Base-by-base conservation (phyloP, 2,888 invertebrate genomes). In the Eupithecia abbreviata region DNA sequence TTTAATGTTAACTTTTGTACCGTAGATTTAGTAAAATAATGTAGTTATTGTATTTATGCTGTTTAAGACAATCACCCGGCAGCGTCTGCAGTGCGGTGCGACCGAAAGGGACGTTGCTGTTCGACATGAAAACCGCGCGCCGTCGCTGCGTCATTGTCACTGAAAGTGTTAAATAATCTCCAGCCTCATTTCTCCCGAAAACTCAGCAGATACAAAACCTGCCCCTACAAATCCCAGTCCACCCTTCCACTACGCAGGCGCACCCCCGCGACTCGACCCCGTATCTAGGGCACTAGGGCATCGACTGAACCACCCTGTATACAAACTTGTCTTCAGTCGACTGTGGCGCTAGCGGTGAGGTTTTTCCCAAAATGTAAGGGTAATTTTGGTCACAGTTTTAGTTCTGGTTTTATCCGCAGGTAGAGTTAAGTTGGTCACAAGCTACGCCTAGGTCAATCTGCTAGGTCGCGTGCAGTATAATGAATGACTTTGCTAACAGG, bases 271-370 rank as follows among this genome's bases (percentile, higher is more conserved):
- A 45, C 41, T 6, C 12, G 71, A 68, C 79, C 82, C 77, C 83
- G 84, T 83, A 93, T 89, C 83, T 92, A 84, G 93, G 94, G 84
- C 91, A 94, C 86, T 93, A 78, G 93, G 93, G 86, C 93, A 93
- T 90, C 93, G 91, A 91, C 92, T 90, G 89, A 43, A 68, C 47
- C 69, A 69, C 30, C 69, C 47, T 86, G 85, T 86, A 68, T 43
- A 68, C 67, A 68, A 68, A 68, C n/a, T n/a, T 68, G 9, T 7
- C 10, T 68, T 9, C 67, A n/a, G 45, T 45, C 10, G 45, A 43
- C n/a, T n/a, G n/a, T 68, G 9, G 67, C 43, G 67, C 45, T 45
- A 45, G 15, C 43, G 30, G 62, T 10, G 30, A 62, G 10, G 30
- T 62, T 10, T 58, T 43, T 18, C 18, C 10, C 6, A n/a, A 45